Base-by-base conservation (phyloP, 2,888 invertebrate species). In the Sussaba pulchella region DNA sequence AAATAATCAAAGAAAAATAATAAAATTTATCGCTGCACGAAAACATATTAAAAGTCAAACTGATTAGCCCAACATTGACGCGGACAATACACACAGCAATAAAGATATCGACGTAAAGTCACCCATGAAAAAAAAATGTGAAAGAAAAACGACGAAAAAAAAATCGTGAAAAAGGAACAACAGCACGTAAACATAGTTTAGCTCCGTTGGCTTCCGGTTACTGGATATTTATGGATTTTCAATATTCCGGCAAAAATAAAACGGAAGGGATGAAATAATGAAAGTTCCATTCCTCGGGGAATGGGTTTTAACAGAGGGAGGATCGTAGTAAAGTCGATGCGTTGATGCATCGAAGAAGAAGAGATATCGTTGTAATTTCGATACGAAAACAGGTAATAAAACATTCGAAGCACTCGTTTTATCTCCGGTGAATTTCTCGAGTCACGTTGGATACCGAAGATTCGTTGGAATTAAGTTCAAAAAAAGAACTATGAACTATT, bases 201-300 rank as follows among this genome's bases (percentile, higher is more conserved):
- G 24, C 24, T 10, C n/a, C 5, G 41, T 47, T 31, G 21, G 19
- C 39, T 43, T 12, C 10, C 26, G 59, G 26, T 47, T 59, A 36
- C 8, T 45, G n/a, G 59, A n/a, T 57, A 59, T 70, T 70, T 57
- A 70, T 70, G 9, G 59, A 59, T 70, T 70, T 59, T 59, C 69
- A 45, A 70, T 70, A 70, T 47, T 70, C 57, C 26, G 26, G 59
- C 43, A 59, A 31, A 31, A 31, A 31, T 10, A 31, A 70, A 24
- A 4, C 14, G 10, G 24, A n/a, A 10, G 24, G 8, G 14, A 21
- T 39, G 41, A 8, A 17, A 54, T 1, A 9, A 24, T 43, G 19
- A 69, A 17, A 24, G 17, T 3, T 24, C 14, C 9, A 36, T 45
- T 45, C 50, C 50, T 50, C 19, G 10, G 50, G 50, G 50, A 50